phyloP scores from a whole-genome alignment of 2,113 vertebrate genomes.

The Petrocephalus zakoni region DNA sequence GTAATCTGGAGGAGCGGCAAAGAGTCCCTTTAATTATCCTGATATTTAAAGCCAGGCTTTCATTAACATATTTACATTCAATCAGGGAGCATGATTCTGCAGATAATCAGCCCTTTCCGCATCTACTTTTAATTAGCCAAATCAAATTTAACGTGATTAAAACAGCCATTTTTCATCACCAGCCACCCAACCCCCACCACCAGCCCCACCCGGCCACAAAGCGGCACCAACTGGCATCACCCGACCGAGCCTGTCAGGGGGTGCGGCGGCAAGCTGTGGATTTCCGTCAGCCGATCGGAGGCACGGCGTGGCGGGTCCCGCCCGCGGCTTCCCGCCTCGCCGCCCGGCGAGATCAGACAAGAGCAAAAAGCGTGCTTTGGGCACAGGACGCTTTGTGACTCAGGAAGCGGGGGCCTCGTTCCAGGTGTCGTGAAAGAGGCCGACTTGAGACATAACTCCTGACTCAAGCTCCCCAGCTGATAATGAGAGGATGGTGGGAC shows the following conservation, averaged over 20 bases:
- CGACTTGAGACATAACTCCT: not conserved
- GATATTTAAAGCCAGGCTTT: constrained; percentile 29
- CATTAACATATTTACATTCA: constrained; percentile 43
- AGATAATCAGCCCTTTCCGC: constrained; percentile 37
- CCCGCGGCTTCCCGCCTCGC: not conserved
- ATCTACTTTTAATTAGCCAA: constrained; percentile 46
- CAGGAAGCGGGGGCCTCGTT: not conserved
- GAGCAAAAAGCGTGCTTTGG: not conserved
- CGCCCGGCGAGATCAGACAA: not conserved
- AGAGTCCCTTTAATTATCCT: constrained; percentile 21
- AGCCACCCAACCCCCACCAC: constrained; percentile 22
- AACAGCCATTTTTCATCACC: constrained; percentile 31
- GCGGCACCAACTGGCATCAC: not conserved
- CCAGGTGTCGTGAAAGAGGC: not conserved
- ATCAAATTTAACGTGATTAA: constrained; percentile 42
- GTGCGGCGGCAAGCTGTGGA: constrained; percentile 18
- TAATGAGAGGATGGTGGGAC: not conserved
- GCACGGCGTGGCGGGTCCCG: not conserved
- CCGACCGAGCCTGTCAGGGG: constrained; percentile 10
- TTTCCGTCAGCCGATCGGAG: constrained; percentile 16
- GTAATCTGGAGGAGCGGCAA: not conserved
- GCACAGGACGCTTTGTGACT: not conserved
- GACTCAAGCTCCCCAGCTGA: not conserved
- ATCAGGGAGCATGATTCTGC: constrained; percentile 34
- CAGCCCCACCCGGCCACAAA: constrained; percentile 22